These are phyloP conservation scores for Panthera uncia DNA, from an alignment of 2,113 vertebrate genomes.

Conservation along the genomic window DNA sequence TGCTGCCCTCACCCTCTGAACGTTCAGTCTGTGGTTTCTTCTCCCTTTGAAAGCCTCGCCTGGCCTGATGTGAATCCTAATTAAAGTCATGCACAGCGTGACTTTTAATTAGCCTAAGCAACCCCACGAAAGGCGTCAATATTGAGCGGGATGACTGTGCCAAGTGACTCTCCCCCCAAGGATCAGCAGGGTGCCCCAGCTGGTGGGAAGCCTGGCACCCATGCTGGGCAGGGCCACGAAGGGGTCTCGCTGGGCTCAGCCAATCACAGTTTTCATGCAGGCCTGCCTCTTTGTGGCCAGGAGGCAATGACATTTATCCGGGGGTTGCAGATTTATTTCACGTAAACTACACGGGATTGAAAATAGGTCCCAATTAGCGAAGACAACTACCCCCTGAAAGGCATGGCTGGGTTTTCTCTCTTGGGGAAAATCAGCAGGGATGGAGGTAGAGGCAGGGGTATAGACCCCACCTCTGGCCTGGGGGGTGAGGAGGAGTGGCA, in stretches of 20 bases:
- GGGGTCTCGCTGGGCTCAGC: neutral
- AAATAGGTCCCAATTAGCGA: conserved; percentile 26
- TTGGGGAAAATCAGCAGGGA: neutral
- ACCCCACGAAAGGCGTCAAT: neutral
- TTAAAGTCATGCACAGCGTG: conserved; percentile 85
- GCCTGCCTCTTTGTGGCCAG: neutral
- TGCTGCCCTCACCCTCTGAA: neutral
- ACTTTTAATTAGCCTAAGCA: conserved; percentile 83
- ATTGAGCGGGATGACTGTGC: conserved; percentile 74
- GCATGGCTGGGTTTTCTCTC: neutral
- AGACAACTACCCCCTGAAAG: neutral
- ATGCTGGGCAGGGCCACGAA: neutral
- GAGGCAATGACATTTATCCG: conserved; percentile 64
- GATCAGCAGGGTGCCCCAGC: conserved; percentile 73
- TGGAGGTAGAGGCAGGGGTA: neutral
- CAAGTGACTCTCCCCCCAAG: conserved; percentile 79
- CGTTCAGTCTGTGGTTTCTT: conserved; percentile 42
- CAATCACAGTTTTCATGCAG: neutral
- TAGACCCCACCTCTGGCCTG: neutral
- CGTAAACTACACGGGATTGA: conserved; percentile 73
- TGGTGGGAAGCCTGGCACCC: neutral
- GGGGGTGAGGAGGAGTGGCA: too few species aligned
- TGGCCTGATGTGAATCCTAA: conserved; percentile 84
- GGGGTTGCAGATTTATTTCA: conserved; percentile 65
- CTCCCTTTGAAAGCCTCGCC: conserved; percentile 69